Conservation (phyloP, 2,113 vertebrate species). For the Upupa epops region DNA sequence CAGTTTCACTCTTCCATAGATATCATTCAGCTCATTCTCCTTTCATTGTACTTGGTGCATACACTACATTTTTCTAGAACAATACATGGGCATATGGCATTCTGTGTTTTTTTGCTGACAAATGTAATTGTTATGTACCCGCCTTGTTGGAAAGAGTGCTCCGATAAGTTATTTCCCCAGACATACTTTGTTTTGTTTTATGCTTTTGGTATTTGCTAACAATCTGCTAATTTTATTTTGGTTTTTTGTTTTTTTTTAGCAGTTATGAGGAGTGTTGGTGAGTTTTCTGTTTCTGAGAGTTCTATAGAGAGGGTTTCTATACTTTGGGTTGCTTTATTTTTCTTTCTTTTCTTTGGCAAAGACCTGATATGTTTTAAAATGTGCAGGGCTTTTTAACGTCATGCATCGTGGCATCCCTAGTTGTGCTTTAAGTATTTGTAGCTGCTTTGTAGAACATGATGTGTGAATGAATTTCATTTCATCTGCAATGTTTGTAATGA, state of each 20-base stretch:
- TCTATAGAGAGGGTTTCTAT: slow-evolving; percentile 68
- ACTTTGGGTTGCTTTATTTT: slow-evolving; percentile 35
- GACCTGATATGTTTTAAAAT: slow-evolving; percentile 25
- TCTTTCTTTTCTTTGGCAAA: slow-evolving; percentile 38
- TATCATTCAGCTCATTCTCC: neutral
- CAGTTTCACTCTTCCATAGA: neutral
- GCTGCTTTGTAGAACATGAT: neutral
- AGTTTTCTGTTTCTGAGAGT: slow-evolving; percentile 83
- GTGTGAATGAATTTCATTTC: slow-evolving; percentile 46
- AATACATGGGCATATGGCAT: neutral
- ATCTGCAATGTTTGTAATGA: slow-evolving; percentile 76
- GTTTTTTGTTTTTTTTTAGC: slow-evolving; percentile 84
- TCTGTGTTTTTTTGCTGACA: neutral
- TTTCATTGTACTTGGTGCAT: neutral
- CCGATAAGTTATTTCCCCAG: slow-evolving; percentile 26
- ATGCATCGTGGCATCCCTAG: slow-evolving; percentile 15
- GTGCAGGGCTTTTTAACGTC: slow-evolving; percentile 47
- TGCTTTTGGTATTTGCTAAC: slow-evolving; percentile 74
- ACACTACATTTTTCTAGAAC: neutral
- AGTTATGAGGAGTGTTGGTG: slow-evolving; percentile 98
- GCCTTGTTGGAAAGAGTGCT: neutral
- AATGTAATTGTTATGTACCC: neutral
- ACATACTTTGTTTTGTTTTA: slow-evolving; percentile 66
- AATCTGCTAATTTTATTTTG: slow-evolving; percentile 79
- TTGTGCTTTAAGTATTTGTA: slow-evolving; percentile 40